Conservation (phyloP, 2,113 vertebrate species). For the Percina caprodes region DNA sequence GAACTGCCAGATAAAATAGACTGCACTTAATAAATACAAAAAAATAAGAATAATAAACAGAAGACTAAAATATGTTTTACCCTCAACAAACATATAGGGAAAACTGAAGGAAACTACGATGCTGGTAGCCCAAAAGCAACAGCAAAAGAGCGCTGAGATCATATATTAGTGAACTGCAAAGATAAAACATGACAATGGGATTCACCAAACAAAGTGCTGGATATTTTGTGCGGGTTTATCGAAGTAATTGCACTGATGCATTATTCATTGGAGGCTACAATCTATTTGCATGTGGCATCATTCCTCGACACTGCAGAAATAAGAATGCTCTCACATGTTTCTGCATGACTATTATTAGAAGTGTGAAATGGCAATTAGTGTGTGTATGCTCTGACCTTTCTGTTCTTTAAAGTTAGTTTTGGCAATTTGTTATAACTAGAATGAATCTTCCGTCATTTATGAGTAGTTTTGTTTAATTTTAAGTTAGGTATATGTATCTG, state of each 20-base stretch:
- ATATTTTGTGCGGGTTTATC: slow-evolving; percentile 17
- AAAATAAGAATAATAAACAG: slow-evolving; percentile 6
- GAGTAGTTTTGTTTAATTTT: background rate
- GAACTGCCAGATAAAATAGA: background rate
- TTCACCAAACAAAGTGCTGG: slow-evolving; percentile 36
- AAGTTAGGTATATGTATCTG: background rate
- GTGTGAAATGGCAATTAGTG: background rate
- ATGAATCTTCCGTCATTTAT: background rate
- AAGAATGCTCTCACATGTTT: background rate
- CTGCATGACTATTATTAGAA: background rate
- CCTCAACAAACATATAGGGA: background rate
- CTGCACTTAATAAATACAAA: background rate
- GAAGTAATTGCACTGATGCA: slow-evolving; percentile 36
- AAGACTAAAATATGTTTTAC: background rate
- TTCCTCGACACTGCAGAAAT: slow-evolving; percentile 1
- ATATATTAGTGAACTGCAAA: slow-evolving; percentile 17
- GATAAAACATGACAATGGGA: slow-evolving; percentile 37
- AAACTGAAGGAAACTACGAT: background rate
- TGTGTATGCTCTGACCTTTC: background rate
- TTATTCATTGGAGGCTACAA: slow-evolving; percentile 33
- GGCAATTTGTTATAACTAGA: background rate
- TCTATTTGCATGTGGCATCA: slow-evolving; percentile 3
- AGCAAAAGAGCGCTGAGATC: slow-evolving; percentile 29
- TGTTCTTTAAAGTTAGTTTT: background rate
- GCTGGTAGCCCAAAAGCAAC: background rate